Base-by-base conservation (phyloP, 2,797 vertebrate genomes). In the Chaetophractus vellerosus region DNA sequence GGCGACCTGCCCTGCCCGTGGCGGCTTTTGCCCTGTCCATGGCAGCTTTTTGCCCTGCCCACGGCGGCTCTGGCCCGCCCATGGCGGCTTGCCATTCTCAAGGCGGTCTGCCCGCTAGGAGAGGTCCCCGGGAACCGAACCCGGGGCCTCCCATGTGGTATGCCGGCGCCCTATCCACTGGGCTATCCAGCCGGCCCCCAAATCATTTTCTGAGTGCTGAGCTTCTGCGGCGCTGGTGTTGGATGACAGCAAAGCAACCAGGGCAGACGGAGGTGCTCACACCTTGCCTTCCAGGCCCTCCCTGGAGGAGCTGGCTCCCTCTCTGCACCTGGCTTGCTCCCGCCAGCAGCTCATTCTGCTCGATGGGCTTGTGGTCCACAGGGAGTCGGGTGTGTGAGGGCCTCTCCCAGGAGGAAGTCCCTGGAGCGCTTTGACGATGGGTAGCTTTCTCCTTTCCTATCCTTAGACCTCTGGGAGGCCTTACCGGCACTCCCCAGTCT, bases 211-310 rank as follows among this genome's bases (percentile, higher is more conserved):
- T 36, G 74, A 48, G 71, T 9, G 2, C 28, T 1, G 9, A 57
- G 59, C 1, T 0, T 1, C 0, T 1, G 1, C 7, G 19, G 12
- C 1, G 0, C 2, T 2, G 6, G 6, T 6, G 1, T 6, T 9
- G 18, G n/a, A 9, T 61, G 64, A 31, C 19, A 19, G 1, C 3
- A 5, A 0, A 0, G 9, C 1, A 12, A 4, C 11, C 3, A 12
- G 28, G 33, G 36, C 15, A 16, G 48, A 10, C 23, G 1, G 9
- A 10, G 0, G 0, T 10, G 0, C 5, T 9, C 19, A 14, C 2
- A 1, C 0, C 4, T 2, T 5, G 38, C 8, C 87, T 7, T 9
- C 0, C 21, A 6, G 15, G 36, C 3, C 52, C 41, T 24, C 48
- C 45, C 12, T 4, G 1, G 36, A 9, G 63, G 48, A 38, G 3